Percentiles rank a stretch among this genome's conserved stretches.
Evolutionary conservation across 2,888 invertebrate species (phyloP).

Genomic region (Mechanitis mazaeus): DNA sequence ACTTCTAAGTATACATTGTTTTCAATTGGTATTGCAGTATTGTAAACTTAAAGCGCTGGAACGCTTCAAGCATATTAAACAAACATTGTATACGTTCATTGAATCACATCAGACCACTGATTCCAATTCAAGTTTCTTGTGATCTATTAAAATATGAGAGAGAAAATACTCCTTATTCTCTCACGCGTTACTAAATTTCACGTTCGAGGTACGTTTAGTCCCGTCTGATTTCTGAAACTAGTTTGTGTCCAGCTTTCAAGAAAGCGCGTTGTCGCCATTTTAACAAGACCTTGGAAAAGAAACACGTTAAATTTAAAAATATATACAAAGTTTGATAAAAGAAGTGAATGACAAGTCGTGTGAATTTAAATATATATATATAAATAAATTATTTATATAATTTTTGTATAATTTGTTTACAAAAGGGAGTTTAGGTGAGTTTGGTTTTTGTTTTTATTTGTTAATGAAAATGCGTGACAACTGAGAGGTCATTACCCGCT

Average conservation of each 20-base stretch:
- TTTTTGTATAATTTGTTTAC: no score
- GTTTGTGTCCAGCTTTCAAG: conserved; percentile 2
- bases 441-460: not conserved
- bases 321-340: no score
- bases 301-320: conserved; percentile 1
- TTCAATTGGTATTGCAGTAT: no score
- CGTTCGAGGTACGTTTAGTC: conserved; percentile 6
- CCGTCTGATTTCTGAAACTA: not conserved
- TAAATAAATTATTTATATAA: no score
- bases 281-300: not conserved
- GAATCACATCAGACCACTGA: not conserved
- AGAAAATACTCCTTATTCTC: not conserved
- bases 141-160: conserved; percentile 5
- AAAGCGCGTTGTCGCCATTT: not conserved
- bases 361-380: no score
- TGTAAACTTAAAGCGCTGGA: no score
- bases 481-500: conserved; percentile 1
- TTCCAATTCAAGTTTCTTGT: conserved; percentile 3
- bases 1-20: no score
- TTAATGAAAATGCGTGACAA: conserved; percentile 5
- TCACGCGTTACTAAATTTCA: conserved; percentile 10
- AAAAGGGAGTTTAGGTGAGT: not conserved
- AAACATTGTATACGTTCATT: not conserved
- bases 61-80: not conserved
- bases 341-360: no score